Evolutionary conservation across 2,888 invertebrate genomes (phyloP), one percentile per base, ranked within the genome.

Genomic region (Tinea semifulvella): DNA sequence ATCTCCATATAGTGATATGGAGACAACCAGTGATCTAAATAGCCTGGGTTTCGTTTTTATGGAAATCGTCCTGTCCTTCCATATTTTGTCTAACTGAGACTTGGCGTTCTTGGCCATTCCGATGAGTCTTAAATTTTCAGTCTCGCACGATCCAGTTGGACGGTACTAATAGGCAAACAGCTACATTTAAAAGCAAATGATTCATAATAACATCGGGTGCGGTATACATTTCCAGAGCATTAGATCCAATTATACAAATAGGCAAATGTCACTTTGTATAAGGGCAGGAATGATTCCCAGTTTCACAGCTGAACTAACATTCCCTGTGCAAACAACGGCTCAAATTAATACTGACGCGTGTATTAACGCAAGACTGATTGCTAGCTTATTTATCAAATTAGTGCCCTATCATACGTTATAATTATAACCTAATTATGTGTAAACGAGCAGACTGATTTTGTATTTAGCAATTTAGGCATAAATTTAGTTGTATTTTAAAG

Each of bases 231-330:
- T 40, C 20, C 40, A 22, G 20, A 20, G 22, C 42, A 42, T 46
- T 42, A 46, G 18, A n/a, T 40, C 35, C 43, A 46, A 42, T 46
- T 46, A 17, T 42, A 14, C 42, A 40, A 14, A 35, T 18, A 22
- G 45, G 40, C n/a, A 43, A 46, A 40, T 40, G 40, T 22, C 40
- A 40, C 22, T 36, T 36, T 22, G 40, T 40, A 40, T 40, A 40
- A 42, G 48, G 49, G 40, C 42, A 47, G 42, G 48, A 58, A 62
- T 60, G 58, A 60, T 57, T 56, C 50, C 47, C 53, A 55, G 59
- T 60, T 58, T 56, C 60, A 54, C 63, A 63, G 63, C 64, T 65
- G 62, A 58, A 57, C 57, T 56, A 60, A 60, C 58, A 59, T 51
- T 53, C 17, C 44, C 26, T 38, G 36, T 45, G 42, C 42, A 42